Base-by-base conservation (phyloP, 2,888 invertebrate species). In the Apamea anceps region DNA sequence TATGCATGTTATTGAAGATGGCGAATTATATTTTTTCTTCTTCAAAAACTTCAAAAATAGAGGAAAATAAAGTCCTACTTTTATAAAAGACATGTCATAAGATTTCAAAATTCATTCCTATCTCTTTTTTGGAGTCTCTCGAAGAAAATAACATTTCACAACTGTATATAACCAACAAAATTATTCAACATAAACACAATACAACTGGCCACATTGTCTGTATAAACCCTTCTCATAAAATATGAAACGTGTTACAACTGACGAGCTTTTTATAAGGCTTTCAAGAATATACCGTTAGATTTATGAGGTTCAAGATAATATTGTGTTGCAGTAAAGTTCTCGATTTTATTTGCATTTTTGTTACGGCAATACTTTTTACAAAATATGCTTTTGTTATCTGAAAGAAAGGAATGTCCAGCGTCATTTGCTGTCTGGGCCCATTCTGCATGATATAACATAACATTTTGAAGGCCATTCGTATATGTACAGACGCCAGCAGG, bases 161-260 rank as follows among this genome's bases (percentile, higher is more conserved):
- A n/a, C n/a, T n/a, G n/a, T 7, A 42, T 42, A 13, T 7, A 0
- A 51, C 15, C 25, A 66, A 28, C 15, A 62, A 2, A 62, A 57
- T 57, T 25, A 57, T 63, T 70, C 32, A 32, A 45, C 18, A 63
- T 7, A 42, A 6, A 42, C 42, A 42, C 42, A 62, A 63, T 54
- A 5, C 54, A 45, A 63, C 67, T 68, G 28, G 0, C 25, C n/a
- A 57, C 70, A 45, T 60, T 60, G 4, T 65, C 70, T 25, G 32
- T 57, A 54, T 63, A 51, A 60, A 60, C 13, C 32, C 18, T 73
- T 21, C 51, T 45, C 60, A 57, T 82, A 71, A 78, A 82, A 82
- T 63, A 82, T 71, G 71, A 63, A 66, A 18, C 37, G 18, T 48
- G n/a, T 71, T 62, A 21, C 66, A 78, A 72, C 37, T 62, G 51